Conservation (phyloP, 92 coral and sea anemone species). For the Desmophyllum pertusum region DNA sequence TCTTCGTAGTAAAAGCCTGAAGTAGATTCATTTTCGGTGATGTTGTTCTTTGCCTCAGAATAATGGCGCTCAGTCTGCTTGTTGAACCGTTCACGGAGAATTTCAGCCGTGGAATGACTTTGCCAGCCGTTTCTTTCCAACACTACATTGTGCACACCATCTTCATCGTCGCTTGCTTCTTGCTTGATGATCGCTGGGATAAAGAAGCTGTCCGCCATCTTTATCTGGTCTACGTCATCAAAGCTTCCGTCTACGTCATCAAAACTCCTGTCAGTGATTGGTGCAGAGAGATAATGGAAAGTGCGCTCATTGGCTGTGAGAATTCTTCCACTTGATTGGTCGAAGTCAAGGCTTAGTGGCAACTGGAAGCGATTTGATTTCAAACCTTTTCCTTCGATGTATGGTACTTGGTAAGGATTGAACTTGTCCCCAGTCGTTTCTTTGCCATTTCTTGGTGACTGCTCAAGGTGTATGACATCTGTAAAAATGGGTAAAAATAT, state of each 20-base stretch:
- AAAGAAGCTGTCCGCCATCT: background rate
- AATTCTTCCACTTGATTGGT: constrained; percentile 13
- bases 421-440: background rate
- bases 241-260: no score
- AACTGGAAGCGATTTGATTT: background rate
- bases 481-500: background rate
- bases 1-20: background rate
- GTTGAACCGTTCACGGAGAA: background rate
- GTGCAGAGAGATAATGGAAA: background rate
- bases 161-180: background rate
- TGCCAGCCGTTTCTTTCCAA: constrained; percentile 15
- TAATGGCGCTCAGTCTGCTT: background rate
- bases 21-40: no score
- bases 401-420: background rate
- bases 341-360: background rate
- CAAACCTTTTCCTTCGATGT: background rate
- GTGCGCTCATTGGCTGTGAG: constrained; percentile 5
- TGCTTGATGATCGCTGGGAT: background rate
- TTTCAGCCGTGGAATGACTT: background rate
- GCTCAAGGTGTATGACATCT: background rate
- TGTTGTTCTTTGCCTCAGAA: background rate
- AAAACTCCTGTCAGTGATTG: background rate
- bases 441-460: background rate
- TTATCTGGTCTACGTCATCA: background rate
- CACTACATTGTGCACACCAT: background rate